Evolutionary conservation across 2,888 invertebrate species (phyloP).

Genomic region (Tupiocoris notatus): DNA sequence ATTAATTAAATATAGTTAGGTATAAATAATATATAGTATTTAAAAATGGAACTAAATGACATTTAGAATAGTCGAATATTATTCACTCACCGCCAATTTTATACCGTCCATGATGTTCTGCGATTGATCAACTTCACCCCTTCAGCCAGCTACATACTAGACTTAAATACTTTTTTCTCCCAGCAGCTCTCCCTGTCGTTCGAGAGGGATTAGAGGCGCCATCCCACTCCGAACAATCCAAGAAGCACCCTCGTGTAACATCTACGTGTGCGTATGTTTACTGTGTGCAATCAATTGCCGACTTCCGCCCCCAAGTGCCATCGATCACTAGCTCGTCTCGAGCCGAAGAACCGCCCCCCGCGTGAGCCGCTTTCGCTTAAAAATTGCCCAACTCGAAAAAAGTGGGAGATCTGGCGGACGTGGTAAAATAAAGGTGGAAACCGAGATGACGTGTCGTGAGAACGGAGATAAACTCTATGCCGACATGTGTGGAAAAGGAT

Average conservation of each 20-base stretch:
- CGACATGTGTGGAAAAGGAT: too few species aligned
- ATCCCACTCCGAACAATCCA: too few species aligned
- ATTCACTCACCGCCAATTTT: neutral
- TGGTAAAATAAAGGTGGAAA: neutral
- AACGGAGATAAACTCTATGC: neutral
- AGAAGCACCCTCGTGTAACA: neutral
- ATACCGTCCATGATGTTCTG: neutral
- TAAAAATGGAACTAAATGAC: too few species aligned
- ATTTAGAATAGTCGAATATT: too few species aligned
- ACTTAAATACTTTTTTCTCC: neutral
- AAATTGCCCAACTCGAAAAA: neutral
- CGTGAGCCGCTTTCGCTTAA: neutral
- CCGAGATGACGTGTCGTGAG: neutral
- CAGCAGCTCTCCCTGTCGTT: neutral
- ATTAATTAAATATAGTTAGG: too few species aligned
- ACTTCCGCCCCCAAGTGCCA: neutral
- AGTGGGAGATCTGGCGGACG: neutral
- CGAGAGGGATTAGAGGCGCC: neutral
- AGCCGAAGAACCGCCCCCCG: too few species aligned
- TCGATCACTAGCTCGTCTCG: neutral
- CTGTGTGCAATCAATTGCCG: neutral
- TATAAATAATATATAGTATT: too few species aligned
- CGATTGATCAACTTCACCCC: neutral
- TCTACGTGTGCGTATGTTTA: neutral
- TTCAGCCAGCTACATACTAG: neutral